Evolutionary conservation across 2,888 invertebrate genomes (phyloP).

Genomic region (Lysandra coridon): DNA sequence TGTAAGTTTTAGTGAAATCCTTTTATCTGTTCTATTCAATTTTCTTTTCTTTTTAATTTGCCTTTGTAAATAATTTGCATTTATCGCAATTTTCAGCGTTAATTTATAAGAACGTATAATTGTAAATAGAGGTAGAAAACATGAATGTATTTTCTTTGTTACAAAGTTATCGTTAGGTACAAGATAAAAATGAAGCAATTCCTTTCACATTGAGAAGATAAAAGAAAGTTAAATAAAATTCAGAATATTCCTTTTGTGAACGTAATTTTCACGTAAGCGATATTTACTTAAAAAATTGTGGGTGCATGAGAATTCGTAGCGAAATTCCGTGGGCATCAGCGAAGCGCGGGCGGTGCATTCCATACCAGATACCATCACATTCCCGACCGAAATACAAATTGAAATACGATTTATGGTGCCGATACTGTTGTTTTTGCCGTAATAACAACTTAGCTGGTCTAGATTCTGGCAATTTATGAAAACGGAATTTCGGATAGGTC

Average conservation of each 20-base stretch:
- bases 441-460: conserved; percentile 13
- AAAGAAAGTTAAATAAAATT: not conserved
- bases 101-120: too few relatives aligned
- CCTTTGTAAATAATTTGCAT: not conserved
- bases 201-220: not conserved
- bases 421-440: not conserved
- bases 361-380: conserved; percentile 21
- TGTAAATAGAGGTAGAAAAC: not conserved
- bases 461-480: not conserved
- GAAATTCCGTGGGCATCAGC: not conserved
- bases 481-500: not conserved
- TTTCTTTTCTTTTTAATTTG: not conserved
- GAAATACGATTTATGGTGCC: conserved; percentile 17
- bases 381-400: conserved; percentile 16
- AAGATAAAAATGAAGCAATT: not conserved
- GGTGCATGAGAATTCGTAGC: conserved; percentile 4
- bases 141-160: not conserved
- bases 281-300: not conserved
- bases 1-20: conserved; percentile 51
- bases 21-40: conserved; percentile 43
- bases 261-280: not conserved
- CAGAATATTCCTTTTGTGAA: not conserved
- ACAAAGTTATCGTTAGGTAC: not conserved
- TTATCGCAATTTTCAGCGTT: not conserved
- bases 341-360: conserved; percentile 14